Percentiles rank a stretch among this genome's conserved stretches.
These are phyloP conservation scores for Lindbergichthys nudifrons DNA, from an alignment of 2,797 vertebrate species.

Conservation along the genomic window DNA sequence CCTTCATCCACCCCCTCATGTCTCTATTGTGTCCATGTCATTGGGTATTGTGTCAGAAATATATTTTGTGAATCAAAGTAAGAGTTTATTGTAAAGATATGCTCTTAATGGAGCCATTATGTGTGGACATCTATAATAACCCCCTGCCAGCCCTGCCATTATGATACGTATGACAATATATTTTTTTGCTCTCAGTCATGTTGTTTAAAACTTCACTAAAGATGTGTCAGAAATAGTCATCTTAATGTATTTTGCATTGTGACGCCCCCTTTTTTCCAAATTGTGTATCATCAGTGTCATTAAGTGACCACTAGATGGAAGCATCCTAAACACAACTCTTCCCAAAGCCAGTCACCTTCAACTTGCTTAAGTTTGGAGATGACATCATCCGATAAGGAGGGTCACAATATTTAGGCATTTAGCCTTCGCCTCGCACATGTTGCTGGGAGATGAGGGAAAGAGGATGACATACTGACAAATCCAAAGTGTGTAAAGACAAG, in stretches of 20 bases:
- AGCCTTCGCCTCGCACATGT: not conserved
- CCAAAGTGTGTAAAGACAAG: not conserved
- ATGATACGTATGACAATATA: not conserved
- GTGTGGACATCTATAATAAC: slow-evolving; percentile 27
- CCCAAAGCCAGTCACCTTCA: slow-evolving; percentile 28
- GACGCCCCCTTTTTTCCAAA: not conserved
- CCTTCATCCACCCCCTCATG: slow-evolving; percentile 22
- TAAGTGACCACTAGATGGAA: slow-evolving; percentile 79
- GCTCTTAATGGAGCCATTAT: slow-evolving; percentile 49
- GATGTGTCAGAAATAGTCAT: slow-evolving; percentile 8
- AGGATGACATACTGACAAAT: not conserved
- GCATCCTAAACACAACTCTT: slow-evolving; percentile 69
- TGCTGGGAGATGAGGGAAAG: not conserved
- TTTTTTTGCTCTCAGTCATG: slow-evolving; percentile 6
- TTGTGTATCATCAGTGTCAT: slow-evolving; percentile 36
- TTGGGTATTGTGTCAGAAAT: slow-evolving; percentile 27
- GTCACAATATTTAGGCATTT: slow-evolving; percentile 10
- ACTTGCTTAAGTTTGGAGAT: slow-evolving; percentile 51
- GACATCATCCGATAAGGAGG: slow-evolving; percentile 64
- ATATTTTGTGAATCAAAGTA: slow-evolving; percentile 41
- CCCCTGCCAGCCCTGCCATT: slow-evolving; percentile 10
- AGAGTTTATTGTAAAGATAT: slow-evolving; percentile 34
- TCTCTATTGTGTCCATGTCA: slow-evolving; percentile 36
- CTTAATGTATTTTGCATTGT: slow-evolving; percentile 1
- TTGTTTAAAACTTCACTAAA: slow-evolving; percentile 26